A percentile compares a stretch with the other conserved stretches of the same genome.
phyloP scores from a whole-genome alignment of 2,888 invertebrate genomes.

The Tiphia femorata region DNA sequence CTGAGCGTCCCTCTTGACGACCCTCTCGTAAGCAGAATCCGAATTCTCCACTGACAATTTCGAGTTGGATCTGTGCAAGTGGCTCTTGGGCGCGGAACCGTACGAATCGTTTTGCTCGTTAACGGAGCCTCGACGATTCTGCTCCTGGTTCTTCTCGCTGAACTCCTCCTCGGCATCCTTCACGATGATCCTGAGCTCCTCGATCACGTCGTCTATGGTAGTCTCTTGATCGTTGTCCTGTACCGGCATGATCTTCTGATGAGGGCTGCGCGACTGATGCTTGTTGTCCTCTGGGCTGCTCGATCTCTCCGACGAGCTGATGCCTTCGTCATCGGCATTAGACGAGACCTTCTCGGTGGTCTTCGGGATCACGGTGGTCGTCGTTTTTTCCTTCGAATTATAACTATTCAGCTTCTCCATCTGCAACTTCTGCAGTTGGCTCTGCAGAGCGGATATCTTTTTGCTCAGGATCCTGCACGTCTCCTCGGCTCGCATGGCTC shows the following conservation, averaged over 20 bases:
- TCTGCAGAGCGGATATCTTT: slow-evolving; percentile 59
- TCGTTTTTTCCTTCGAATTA: slow-evolving; percentile 71
- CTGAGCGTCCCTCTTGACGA: slow-evolving; percentile 24
- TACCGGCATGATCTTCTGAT: slow-evolving; percentile 22
- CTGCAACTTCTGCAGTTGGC: slow-evolving; percentile 57
- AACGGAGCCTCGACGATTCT: slow-evolving; percentile 15
- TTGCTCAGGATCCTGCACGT: slow-evolving; percentile 62
- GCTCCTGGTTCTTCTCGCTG: slow-evolving; percentile 65
- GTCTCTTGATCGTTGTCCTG: slow-evolving; percentile 80
- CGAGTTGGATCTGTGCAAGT: slow-evolving; percentile 27
- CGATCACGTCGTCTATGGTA: slow-evolving; percentile 89
- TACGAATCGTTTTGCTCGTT: slow-evolving; percentile 12
- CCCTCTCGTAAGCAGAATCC: slow-evolving; percentile 28
- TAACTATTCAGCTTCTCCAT: slow-evolving; percentile 57
- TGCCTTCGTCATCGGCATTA: slow-evolving; percentile 89
- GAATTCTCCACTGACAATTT: slow-evolving; percentile 35
- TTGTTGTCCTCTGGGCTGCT: slow-evolving; percentile 78
- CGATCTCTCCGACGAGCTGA: slow-evolving; percentile 86
- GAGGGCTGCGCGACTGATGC: slow-evolving; percentile 17
- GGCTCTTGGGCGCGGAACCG: slow-evolving; percentile 10
- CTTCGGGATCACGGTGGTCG: slow-evolving; percentile 51
- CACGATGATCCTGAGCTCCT: slow-evolving; percentile 86
- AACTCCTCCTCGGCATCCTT: slow-evolving; percentile 81
- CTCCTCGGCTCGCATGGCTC: slow-evolving; percentile 78
- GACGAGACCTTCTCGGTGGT: slow-evolving; percentile 71